Base-by-base conservation (phyloP, 2,113 vertebrate genomes). In the Condylura cristata region DNA sequence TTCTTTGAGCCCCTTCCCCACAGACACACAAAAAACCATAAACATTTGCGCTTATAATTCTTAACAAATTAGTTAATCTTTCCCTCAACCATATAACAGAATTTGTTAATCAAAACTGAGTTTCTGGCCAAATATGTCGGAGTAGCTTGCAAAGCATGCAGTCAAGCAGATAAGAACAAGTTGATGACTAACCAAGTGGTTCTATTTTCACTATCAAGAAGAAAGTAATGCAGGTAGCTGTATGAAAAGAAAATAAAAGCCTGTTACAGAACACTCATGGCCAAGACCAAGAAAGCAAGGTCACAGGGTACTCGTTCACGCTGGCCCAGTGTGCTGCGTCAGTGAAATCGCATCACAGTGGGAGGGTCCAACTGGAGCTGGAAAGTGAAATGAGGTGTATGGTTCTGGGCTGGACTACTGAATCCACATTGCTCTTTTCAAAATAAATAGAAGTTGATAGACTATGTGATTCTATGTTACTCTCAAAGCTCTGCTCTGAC, bases 31-130 rank as follows among this genome's bases (percentile, higher is more conserved):
- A 10, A 71, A 51, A 56, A 2, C 24, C 32, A 20, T 48, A 86
- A 88, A 89, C 26, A 87, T 44, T 78, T 95, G 28, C 88, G 68
- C 90, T 92, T 95, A 88, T 93, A 97, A 96, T 96, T 96, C 90
- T 97, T 92, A 95, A 87, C 80, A 93, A 91, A 86, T 96, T 95
- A 95, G 94, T 95, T 94, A 96, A 97, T 97, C 63, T 95, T 95
- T 97, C 91, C 79, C 94, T 93, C 84, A 87, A 60, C 81, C 84
- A 86, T 78, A 65, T 80, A 90, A 95, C 51, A 94, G 94, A 96
- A 96, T 96, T 94, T 90, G 61, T 94, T 97, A 91, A 96, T 92
- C 85, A 96, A 96, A 97, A 95, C 81, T 78, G 84, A 95, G 94
- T 93, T 96, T 61, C 91, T 93, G 22, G 58, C 61, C 92, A 96